Base-by-base conservation (phyloP, 2,797 vertebrate genomes). In the Sphenodon punctatus region DNA sequence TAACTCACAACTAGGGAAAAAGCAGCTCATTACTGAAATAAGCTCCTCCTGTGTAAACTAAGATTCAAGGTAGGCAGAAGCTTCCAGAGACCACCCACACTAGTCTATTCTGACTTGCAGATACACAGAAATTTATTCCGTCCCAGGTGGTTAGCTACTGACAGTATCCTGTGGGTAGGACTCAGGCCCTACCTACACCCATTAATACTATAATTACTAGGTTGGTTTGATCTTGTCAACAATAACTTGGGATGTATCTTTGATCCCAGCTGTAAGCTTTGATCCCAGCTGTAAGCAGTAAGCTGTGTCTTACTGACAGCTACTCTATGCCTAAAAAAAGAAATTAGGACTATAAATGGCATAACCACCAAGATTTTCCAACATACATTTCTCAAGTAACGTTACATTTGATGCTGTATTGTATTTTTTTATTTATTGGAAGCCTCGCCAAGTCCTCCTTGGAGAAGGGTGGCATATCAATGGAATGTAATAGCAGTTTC, bases 161-260 rank as follows among this genome's bases (percentile, higher is more conserved):
- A 64, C 80, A 67, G 49, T 17, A 86, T 83, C 78, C 58, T 78
- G 67, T 69, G 75, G 82, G 49, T 72, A 91, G 45, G 43, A 53
- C 77, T 79, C 81, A 79, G 88, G 88, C 67, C 80, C 64, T 75
- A 65, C 84, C 78, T 88, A 88, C 58, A 78, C 70, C 83, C 27
- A n/a, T 75, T 79, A 89, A 86, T 67, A 75, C 46, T 91, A 71
- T 90, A 85, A 90, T 88, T 91, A 89, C 38, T 78, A 82, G 41
- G 53, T 82, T 91, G 83, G 82, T 88, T 79, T 85, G 74, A 88
- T 89, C 84, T 87, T 75, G 87, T 91, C 90, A 88, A 67, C 67
- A 86, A 60, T 75, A 80, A 87, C 78, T 74, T 67, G 75, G 77
- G 69, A 74, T 82, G 79, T 17, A 64, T 73, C 78, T 94, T 87